Evolutionary conservation across 2,888 invertebrate species (phyloP).

Genomic region (Falcaria lacertinaria): DNA sequence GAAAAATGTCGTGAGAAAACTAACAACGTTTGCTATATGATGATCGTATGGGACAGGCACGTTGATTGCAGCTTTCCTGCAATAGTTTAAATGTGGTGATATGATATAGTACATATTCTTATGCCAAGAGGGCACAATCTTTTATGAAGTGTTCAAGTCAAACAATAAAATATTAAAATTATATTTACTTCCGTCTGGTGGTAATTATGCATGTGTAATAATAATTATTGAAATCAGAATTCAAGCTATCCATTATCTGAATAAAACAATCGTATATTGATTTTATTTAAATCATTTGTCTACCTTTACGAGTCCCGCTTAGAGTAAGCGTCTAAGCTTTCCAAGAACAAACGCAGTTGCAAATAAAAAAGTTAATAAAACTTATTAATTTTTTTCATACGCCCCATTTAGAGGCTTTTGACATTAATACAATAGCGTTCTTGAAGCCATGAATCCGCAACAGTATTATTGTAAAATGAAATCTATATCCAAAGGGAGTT

Average conservation of each 20-base stretch:
- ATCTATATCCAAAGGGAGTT: slow-evolving; percentile 14
- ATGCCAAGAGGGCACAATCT: too few species aligned
- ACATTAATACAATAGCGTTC: slow-evolving; percentile 6
- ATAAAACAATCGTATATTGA: too few species aligned
- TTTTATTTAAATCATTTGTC: too few species aligned
- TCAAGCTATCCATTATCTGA: too few species aligned
- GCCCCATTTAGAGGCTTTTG: slow-evolving; percentile 11
- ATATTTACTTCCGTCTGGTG: too few species aligned
- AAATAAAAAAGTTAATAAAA: slow-evolving; percentile 3
- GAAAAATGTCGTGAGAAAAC: slow-evolving; percentile 9
- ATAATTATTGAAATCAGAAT: too few species aligned
- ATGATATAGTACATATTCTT: not conserved
- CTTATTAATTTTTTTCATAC: slow-evolving; percentile 4
- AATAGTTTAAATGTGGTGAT: not conserved
- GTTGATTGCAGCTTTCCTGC: not conserved
- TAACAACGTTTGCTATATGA: not conserved
- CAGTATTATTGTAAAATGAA: slow-evolving; percentile 8
- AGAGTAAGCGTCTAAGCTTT: not conserved
- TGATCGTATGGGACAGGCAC: not conserved
- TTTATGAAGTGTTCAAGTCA: too few species aligned
- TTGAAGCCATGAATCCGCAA: not conserved
- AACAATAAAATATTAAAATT: too few species aligned
- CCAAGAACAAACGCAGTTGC: not conserved
- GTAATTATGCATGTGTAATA: too few species aligned
- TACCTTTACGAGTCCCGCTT: too few species aligned